These are phyloP conservation scores for Sinocyclocheilus grahami DNA, from an alignment of 2,113 vertebrate species.

Conservation along the genomic window DNA sequence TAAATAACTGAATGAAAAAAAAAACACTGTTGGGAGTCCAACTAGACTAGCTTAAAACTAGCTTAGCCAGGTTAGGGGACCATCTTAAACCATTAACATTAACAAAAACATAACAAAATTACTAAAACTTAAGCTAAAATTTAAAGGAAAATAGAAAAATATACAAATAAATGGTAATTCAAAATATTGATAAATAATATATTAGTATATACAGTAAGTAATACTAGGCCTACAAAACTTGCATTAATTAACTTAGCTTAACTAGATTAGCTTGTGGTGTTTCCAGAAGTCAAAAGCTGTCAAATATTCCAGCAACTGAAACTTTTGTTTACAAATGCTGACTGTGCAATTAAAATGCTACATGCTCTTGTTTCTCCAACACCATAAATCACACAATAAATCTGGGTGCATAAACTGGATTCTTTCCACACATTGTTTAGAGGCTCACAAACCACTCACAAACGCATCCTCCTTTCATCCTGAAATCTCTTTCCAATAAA, in stretches of 20 bases:
- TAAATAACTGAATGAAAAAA: neutral
- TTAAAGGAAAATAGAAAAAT: too few species aligned
- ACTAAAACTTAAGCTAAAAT: too few species aligned
- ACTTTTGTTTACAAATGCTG: neutral
- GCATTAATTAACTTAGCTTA: neutral
- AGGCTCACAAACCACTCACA: constrained; percentile 9
- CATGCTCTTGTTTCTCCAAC: constrained; percentile 13
- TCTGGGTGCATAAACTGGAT: constrained; percentile 52
- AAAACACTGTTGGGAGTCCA: too few species aligned
- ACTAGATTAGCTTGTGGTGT: neutral
- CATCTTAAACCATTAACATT: too few species aligned
- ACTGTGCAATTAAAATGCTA: constrained; percentile 46
- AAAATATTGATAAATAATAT: too few species aligned
- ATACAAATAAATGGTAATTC: too few species aligned
- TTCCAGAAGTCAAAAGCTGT: neutral
- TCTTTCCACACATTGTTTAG: neutral
- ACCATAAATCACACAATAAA: constrained; percentile 45
- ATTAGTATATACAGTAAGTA: too few species aligned
- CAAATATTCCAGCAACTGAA: neutral
- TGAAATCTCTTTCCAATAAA: constrained; percentile 36
- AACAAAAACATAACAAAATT: too few species aligned
- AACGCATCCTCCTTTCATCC: constrained; percentile 48
- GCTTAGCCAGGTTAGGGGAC: neutral
- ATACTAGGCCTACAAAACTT: too few species aligned
- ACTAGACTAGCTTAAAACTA: neutral